phyloP scores from a whole-genome alignment of 1,140 invertebrate species.

The Probaryconus sp. region DNA sequence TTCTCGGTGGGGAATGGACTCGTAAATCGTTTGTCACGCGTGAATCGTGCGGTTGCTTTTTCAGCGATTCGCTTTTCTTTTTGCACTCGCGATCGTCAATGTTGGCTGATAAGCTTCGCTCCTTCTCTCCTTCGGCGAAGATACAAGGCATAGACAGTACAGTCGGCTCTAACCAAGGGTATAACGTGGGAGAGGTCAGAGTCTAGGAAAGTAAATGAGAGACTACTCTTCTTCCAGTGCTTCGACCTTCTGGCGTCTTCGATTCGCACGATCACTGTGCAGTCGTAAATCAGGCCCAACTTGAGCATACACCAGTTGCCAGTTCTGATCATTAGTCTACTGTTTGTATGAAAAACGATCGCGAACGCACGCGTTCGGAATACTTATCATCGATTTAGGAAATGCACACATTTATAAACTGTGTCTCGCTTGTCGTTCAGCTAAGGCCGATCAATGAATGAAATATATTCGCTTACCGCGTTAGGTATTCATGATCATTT shows the following conservation, averaged over 20 bases:
- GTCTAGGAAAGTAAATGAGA: conserved; percentile 64
- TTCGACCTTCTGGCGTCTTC: conserved; percentile 63
- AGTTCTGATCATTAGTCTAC: conserved; percentile 57
- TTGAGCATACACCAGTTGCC: conserved; percentile 47
- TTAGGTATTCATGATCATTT: too few relatives aligned
- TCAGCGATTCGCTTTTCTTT: conserved; percentile 57
- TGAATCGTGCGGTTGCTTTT: conserved; percentile 65
- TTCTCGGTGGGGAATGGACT: conserved; percentile 61
- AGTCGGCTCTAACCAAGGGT: conserved; percentile 50
- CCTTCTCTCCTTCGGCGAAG: conserved; percentile 42
- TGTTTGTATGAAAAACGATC: conserved; percentile 56
- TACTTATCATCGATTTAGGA: conserved; percentile 20
- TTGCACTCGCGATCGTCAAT: conserved; percentile 54
- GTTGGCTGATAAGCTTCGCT: conserved; percentile 51
- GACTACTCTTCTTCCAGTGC: conserved; percentile 59
- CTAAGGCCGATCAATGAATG: too few relatives aligned
- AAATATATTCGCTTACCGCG: too few relatives aligned
- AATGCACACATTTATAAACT: conserved; percentile 11
- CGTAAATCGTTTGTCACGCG: conserved; percentile 71
- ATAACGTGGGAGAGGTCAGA: conserved; percentile 68
- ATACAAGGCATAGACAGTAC: conserved; percentile 53
- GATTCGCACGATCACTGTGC: conserved; percentile 58
- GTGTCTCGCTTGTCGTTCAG: not conserved
- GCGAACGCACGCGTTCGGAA: conserved; percentile 21
- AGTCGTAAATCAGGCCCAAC: conserved; percentile 58